phyloP scores from a whole-genome alignment of 2,888 invertebrate genomes.

The Tigriopus californicus region DNA sequence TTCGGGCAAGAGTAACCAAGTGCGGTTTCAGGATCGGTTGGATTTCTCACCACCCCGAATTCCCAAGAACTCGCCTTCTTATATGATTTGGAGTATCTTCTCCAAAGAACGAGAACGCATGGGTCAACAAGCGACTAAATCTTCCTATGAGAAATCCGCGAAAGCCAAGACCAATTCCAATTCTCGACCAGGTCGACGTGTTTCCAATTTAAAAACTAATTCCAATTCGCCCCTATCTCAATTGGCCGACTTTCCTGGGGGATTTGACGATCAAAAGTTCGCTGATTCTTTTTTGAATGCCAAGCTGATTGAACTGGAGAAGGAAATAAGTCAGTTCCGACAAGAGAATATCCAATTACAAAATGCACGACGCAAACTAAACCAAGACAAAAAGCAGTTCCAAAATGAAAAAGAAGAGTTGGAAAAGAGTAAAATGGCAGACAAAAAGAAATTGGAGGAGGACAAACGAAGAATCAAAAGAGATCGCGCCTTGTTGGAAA shows the following conservation, averaged over 20 bases:
- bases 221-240: not conserved
- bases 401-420: slow-evolving; percentile 38
- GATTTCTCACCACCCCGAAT: slow-evolving; percentile 4
- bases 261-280: not conserved
- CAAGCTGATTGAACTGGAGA: not conserved
- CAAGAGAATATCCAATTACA: not conserved
- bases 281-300: not conserved
- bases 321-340: slow-evolving; percentile 1
- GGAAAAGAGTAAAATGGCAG: slow-evolving; percentile 35
- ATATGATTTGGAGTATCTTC: slow-evolving; percentile 13
- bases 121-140: not conserved
- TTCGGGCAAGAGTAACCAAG: not conserved
- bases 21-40: not conserved
- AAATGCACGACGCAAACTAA: not conserved
- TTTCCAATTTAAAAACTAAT: no score
- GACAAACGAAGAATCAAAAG: slow-evolving; percentile 41
- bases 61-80: not conserved
- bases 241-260: not conserved
- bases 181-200: no score
- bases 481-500: slow-evolving; percentile 11
- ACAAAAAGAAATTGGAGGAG: slow-evolving; percentile 43
- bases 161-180: not conserved
- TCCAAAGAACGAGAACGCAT: not conserved
- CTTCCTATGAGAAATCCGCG: not conserved
- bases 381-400: slow-evolving; percentile 23